Evolutionary conservation across 2,797 vertebrate species (phyloP), one percentile per base, ranked within the genome.

Genomic region (Nannoperca australis): DNA sequence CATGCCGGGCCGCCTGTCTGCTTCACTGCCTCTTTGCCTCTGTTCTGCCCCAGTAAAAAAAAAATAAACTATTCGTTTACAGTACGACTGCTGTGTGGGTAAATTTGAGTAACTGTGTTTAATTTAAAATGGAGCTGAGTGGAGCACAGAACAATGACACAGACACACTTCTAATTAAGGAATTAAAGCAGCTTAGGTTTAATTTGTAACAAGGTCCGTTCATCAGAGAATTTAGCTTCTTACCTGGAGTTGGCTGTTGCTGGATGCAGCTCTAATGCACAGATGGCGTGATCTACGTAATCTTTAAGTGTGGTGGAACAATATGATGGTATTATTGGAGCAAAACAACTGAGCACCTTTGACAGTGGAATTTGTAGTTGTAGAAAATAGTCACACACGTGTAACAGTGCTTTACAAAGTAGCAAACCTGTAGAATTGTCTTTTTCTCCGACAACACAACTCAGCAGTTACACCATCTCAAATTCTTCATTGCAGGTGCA

Each of bases 151-250:
- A 85, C 75, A 83, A 70, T 78, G 74, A 77, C 55, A 83, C 74
- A 53, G 76, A 82, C 76, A 76, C 66, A 73, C 56, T 73, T 61
- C 60, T 77, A 85, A 83, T 88, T 84, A 82, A 80, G 79, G 77
- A 86, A 74, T 83, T 83, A 84, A 86, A 85, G 76, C 56, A 81
- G 73, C 80, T 87, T 80, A 76, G 42, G 80, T 85, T 82, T 73
- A 71, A 83, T 85, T 83, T 78, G 70, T 79, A 84, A 81, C 71
- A 65, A 73, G 68, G 79, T 79, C 64, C 22, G 9, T 71, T 66
- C 69, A 64, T 67, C 50, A 45, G 73, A 80, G 59, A 83, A 53
- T 79, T 71, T 53, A 69, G 68, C 71, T 30, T 7, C 51, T 49
- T 56, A 84, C 74, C 70, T 79, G 71, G 56, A 87, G 71, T 55